Evolutionary conservation across 2,113 vertebrate genomes (phyloP).

Genomic region (Notothenia rossii): DNA sequence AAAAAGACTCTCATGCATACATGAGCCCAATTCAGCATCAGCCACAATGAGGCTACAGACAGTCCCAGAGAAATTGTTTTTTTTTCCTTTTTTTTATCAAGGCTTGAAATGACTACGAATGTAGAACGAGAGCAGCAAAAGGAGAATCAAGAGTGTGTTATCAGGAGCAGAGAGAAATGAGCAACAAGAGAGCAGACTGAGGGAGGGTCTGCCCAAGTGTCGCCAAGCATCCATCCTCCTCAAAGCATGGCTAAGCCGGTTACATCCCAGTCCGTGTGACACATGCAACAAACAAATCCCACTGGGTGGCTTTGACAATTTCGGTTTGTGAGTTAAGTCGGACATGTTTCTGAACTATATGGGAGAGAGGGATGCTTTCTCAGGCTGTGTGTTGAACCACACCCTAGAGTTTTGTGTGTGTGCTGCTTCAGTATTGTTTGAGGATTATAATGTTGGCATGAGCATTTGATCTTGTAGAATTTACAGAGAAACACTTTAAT

Average conservation of each 20-base stretch:
- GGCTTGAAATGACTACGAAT: constrained; percentile 22
- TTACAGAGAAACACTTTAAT: constrained; percentile 5
- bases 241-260: constrained; percentile 34
- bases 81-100: constrained; percentile 2
- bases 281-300: constrained; percentile 39
- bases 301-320: background rate
- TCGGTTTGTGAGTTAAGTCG: constrained; percentile 20
- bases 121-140: constrained; percentile 27
- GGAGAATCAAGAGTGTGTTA: constrained; percentile 48
- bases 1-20: constrained; percentile 19
- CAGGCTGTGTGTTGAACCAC: background rate
- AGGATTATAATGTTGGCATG: background rate
- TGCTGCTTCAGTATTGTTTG: background rate
- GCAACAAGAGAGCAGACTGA: constrained; percentile 20
- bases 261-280: constrained; percentile 25
- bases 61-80: background rate
- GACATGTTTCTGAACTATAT: constrained; percentile 8
- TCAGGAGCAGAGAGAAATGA: constrained; percentile 55
- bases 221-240: constrained; percentile 42
- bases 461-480: constrained; percentile 14
- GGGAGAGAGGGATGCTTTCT: background rate
- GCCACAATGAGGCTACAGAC: background rate
- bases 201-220: constrained; percentile 52
- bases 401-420: background rate
- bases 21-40: constrained; percentile 13